phyloP scores from a whole-genome alignment of 2,888 invertebrate genomes.

The Chymomyza fuscimana region DNA sequence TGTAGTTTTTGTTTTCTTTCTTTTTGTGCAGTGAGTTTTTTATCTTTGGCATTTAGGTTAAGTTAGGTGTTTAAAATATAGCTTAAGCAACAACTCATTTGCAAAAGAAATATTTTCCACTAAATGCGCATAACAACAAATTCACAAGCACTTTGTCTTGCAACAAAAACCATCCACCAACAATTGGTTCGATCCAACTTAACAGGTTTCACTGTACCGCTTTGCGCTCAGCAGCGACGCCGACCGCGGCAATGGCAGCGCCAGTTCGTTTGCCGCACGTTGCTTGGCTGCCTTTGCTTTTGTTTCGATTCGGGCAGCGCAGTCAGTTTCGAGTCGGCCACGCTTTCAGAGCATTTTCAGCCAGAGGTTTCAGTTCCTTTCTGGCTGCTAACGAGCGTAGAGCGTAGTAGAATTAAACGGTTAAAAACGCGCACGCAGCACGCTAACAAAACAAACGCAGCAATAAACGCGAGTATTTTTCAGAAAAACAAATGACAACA shows the following conservation, averaged over 20 bases:
- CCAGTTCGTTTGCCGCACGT: constrained; percentile 29
- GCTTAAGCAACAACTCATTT: too few species aligned
- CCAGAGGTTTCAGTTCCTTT: constrained; percentile 78
- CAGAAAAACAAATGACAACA: constrained; percentile 31
- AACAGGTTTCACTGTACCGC: neutral
- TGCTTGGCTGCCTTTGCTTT: constrained; percentile 45
- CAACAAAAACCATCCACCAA: neutral
- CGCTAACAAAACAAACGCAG: constrained; percentile 13
- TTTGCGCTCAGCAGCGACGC: constrained; percentile 31
- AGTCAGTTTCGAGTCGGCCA: constrained; percentile 76
- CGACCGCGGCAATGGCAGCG: constrained; percentile 36
- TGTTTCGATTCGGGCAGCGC: constrained; percentile 62
- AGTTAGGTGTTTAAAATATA: too few species aligned
- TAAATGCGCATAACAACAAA: too few species aligned
- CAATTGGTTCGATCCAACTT: neutral
- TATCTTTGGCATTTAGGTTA: too few species aligned
- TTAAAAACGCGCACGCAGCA: constrained; percentile 57
- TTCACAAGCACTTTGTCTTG: too few species aligned
- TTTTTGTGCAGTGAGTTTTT: too few species aligned
- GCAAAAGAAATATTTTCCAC: too few species aligned
- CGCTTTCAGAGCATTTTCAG: constrained; percentile 52
- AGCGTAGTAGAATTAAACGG: constrained; percentile 78
- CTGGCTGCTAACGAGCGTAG: constrained; percentile 77
- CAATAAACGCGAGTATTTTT: constrained; percentile 29
- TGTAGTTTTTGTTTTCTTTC: too few species aligned